A percentile compares a stretch with the other conserved stretches of the same genome.
phyloP scores from a whole-genome alignment of 2,888 invertebrate species.

The Epirrhoe tristata region DNA sequence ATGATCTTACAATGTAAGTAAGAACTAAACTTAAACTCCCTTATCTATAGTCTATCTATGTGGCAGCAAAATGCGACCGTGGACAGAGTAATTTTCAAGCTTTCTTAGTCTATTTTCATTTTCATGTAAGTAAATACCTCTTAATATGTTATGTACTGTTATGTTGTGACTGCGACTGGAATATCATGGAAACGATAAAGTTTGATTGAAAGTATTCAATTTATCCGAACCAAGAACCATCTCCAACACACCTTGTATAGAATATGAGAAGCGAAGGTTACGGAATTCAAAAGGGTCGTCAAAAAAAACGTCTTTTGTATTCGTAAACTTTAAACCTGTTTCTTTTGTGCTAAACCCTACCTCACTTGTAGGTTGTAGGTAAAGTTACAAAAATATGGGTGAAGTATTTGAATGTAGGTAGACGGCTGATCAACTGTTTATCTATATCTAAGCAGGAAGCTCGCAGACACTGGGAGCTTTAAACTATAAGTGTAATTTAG shows the following conservation, averaged over 20 bases:
- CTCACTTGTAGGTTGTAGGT: neutral
- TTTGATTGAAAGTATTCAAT: neutral
- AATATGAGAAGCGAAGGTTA: conserved; percentile 4
- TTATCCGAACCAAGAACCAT: neutral
- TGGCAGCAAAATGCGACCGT: too few species aligned
- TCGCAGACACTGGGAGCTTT: neutral
- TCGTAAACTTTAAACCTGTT: conserved; percentile 4
- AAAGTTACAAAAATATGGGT: neutral
- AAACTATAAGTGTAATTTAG: neutral
- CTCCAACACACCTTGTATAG: neutral
- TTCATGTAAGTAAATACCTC: too few species aligned
- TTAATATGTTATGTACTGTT: too few species aligned
- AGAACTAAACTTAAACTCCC: too few species aligned
- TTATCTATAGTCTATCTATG: too few species aligned
- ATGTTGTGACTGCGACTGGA: too few species aligned
- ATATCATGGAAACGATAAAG: too few species aligned
- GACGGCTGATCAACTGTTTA: neutral
- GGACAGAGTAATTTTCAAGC: too few species aligned
- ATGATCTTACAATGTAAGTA: too few species aligned
- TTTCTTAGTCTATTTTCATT: too few species aligned
- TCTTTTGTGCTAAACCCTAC: conserved; percentile 2
- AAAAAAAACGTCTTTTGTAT: conserved; percentile 5
- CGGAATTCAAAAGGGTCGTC: conserved; percentile 13
- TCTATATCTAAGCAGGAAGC: neutral
- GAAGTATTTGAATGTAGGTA: neutral